Evolutionary conservation across 2,888 invertebrate species (phyloP), one percentile per base, ranked within the genome.

Genomic region (Balanococcus diminutus): DNA sequence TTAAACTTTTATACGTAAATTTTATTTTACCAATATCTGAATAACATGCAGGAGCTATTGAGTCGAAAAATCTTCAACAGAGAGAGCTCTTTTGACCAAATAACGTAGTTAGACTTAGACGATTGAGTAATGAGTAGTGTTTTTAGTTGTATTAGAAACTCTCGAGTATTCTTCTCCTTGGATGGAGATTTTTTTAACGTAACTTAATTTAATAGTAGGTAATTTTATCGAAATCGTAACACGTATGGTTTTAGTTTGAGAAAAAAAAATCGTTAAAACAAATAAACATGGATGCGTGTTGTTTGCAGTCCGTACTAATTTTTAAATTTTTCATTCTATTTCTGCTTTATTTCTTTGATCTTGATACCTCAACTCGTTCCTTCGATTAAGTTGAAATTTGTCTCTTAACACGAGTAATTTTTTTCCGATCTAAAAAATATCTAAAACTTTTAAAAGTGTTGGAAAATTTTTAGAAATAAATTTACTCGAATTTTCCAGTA

Each of bases 281-380:
- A 67, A 67, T 67, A 67, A 67, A 67, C 67, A 16, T 67, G 67
- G 67, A 67, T 67, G 67, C 67, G 67, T 67, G 67, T 67, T 67
- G 67, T 67, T 67, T 67, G 67, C 28, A 67, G 28, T 67, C 67
- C 67, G 28, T 28, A 67, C 67, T 67, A 67, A 67, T 28, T 28
- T 61, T 67, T 67, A 46, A 25, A 25, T 67, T 67, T n/a, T 16
- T 67, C 16, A 16, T 67, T 67, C 67, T 67, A 67, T 67, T 67
- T 67, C 67, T 16, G 67, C 67, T 67, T 46, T 22, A 22, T 9
- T 56, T 67, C 67, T 67, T 67, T 67, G 67, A 67, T 67, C 25
- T 56, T 67, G 67, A 67, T 67, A 56, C 19, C 56, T 56, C 56
- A 19, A 19, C 19, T 19, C 56, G n/a, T n/a, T n/a, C 8, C n/a